Conservation (phyloP, 2,888 invertebrate species). For the Criorhina ranunculi region DNA sequence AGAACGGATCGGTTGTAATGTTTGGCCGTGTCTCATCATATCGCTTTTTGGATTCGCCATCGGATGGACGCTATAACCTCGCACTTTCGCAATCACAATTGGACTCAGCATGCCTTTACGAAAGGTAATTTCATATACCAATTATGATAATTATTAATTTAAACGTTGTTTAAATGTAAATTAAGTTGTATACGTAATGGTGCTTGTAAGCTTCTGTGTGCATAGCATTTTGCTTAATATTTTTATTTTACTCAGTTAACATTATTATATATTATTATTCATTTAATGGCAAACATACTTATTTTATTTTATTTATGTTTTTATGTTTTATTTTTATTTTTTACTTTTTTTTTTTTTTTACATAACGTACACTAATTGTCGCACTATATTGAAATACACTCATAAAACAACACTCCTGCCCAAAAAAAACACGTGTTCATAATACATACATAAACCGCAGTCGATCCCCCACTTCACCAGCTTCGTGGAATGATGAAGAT, state of each 20-base stretch:
- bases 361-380: slow-evolving; percentile 63
- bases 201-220: slow-evolving; percentile 39
- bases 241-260: slow-evolving; percentile 24
- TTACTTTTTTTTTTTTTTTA: slow-evolving; percentile 67
- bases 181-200: background rate
- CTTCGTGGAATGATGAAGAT: slow-evolving; percentile 84
- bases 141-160: background rate
- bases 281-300: slow-evolving; percentile 13
- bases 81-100: slow-evolving; percentile 90
- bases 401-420: slow-evolving; percentile 59
- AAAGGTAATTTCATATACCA: slow-evolving; percentile 88
- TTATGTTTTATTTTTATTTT: slow-evolving; percentile 37
- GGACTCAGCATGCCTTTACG: slow-evolving; percentile 92
- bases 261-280: slow-evolving; percentile 14
- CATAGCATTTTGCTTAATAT: background rate
- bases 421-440: slow-evolving; percentile 43
- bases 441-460: slow-evolving; percentile 78
- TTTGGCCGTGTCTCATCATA: slow-evolving; percentile 94
- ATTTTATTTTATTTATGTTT: slow-evolving; percentile 55
- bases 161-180: slow-evolving; percentile 3
- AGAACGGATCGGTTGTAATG: slow-evolving; percentile 93
- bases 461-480: slow-evolving; percentile 84
- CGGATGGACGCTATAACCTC: slow-evolving; percentile 91
- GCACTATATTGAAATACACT: slow-evolving; percentile 66
- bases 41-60: slow-evolving; percentile 93